Evolutionary conservation across 1,140 invertebrate genomes (phyloP), one percentile per base, ranked within the genome.

Genomic region (Bombus ignitus): DNA sequence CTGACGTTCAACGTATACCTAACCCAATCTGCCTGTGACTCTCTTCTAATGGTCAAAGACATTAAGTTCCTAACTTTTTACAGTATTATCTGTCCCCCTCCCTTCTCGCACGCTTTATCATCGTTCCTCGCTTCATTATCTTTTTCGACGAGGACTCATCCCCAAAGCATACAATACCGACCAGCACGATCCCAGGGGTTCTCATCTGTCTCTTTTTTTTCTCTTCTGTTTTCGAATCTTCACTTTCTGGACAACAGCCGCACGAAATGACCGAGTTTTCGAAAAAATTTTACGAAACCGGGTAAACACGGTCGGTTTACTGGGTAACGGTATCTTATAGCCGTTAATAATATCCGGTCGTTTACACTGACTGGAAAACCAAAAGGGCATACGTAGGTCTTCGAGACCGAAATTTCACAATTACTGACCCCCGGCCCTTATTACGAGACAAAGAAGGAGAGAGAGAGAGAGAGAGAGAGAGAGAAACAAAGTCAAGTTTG

Each of bases 31-130:
- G 57, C 25, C 0, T 66, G 15, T 70, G 77, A 74, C 84, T 85
- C 68, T 72, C 47, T 81, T 88, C 68, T 89, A 88, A 86, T 85
- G 88, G 73, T 59, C 62, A 66, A 85, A 68, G 78, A 86, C 83
- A 88, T 88, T 81, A 86, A 85, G 42, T 89, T 88, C 62, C 62
- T 88, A 83, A 88, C 71, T 88, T 89, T 89, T 89, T 72, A 86
- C 53, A 59, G 79, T 70, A 88, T 86, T 88, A 89, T 89, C 88
- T 79, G 3, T 13, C 35, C 78, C 77, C 77, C 77, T 22, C 28
- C 37, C 74, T 72, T 66, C 10, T 35, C 4, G 15, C 28, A 10
- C 76, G 12, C 65, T 89, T 89, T 88, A 89, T 89, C 87, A 70
- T 89, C 88, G 78, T 82, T 85, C 77, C 77, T 81, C 53, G 47